phyloP scores from a whole-genome alignment of 2,113 vertebrate genomes.

The Nycticebus coucang region DNA sequence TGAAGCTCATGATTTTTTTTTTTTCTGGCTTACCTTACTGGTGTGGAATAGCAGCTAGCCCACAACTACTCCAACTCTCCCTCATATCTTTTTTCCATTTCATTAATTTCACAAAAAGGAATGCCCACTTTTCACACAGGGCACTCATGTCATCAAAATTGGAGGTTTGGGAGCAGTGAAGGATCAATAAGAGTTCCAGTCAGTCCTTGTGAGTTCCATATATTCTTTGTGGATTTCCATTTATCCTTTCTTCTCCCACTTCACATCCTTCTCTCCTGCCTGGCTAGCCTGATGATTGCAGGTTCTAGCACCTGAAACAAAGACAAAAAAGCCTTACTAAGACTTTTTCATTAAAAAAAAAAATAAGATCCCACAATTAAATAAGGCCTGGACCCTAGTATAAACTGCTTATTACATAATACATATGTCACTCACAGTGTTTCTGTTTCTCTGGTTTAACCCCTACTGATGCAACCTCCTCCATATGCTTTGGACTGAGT shows the following conservation, averaged over 20 bases:
- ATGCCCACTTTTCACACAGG: background rate
- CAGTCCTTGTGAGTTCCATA: background rate
- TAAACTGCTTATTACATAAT: background rate
- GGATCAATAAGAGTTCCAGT: background rate
- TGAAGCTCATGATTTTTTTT: background rate
- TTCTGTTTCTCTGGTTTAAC: background rate
- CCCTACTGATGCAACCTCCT: background rate
- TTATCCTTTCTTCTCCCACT: background rate
- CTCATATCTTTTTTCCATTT: background rate
- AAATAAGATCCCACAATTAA: background rate
- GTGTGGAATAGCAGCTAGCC: background rate
- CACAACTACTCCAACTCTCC: background rate
- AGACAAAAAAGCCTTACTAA: background rate
- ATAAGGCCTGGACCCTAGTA: background rate
- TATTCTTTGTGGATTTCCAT: background rate
- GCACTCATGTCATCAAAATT: background rate
- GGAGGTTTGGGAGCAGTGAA: background rate
- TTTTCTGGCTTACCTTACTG: background rate
- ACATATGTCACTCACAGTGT: background rate
- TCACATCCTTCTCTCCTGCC: background rate
- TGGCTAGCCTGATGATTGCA: background rate
- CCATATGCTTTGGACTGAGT: background rate
- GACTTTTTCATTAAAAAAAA: background rate
- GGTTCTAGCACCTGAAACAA: background rate
- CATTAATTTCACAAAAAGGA: background rate